Percentiles rank a stretch among this genome's conserved stretches.
phyloP scores from a whole-genome alignment of 35 echinoderm and acorn worm species.

The Ophiothrix spiculata region DNA sequence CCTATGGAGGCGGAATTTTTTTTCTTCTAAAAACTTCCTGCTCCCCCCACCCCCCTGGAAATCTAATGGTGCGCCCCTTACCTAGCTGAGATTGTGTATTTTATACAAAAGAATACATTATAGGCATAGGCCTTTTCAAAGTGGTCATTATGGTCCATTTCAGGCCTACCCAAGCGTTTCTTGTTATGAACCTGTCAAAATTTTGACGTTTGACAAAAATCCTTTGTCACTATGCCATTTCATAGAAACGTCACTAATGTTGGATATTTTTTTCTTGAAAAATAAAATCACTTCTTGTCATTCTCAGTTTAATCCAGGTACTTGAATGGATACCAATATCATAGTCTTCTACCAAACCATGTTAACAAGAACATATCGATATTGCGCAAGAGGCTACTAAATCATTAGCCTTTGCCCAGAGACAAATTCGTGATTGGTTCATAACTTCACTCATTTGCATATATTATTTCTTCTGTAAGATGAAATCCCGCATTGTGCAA shows the following conservation, averaged over 20 bases:
- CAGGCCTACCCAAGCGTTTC: too few relatives aligned
- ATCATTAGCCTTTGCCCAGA: constrained; percentile 20
- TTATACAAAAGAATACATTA: too few relatives aligned
- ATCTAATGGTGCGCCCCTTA: too few relatives aligned
- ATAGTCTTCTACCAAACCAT: neutral
- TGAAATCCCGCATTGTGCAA: constrained; percentile 27
- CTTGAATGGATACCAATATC: neutral
- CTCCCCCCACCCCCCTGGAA: too few relatives aligned
- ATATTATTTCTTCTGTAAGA: neutral
- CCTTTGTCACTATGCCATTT: neutral
- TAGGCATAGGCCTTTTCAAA: too few relatives aligned
- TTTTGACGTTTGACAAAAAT: neutral
- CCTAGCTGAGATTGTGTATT: too few relatives aligned
- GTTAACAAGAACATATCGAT: neutral
- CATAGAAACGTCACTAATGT: neutral
- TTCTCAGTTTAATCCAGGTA: neutral
- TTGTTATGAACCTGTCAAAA: too few relatives aligned
- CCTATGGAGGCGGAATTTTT: too few relatives aligned
- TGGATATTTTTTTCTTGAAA: neutral
- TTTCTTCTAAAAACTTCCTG: too few relatives aligned
- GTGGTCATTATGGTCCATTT: too few relatives aligned
- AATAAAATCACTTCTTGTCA: neutral
- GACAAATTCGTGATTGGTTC: constrained; percentile 18
- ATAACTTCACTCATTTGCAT: neutral
- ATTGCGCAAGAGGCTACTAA: neutral